These are phyloP conservation scores for Astropecten irregularis DNA, from an alignment of 53 echinoderm and acorn worm species.

Conservation along the genomic window DNA sequence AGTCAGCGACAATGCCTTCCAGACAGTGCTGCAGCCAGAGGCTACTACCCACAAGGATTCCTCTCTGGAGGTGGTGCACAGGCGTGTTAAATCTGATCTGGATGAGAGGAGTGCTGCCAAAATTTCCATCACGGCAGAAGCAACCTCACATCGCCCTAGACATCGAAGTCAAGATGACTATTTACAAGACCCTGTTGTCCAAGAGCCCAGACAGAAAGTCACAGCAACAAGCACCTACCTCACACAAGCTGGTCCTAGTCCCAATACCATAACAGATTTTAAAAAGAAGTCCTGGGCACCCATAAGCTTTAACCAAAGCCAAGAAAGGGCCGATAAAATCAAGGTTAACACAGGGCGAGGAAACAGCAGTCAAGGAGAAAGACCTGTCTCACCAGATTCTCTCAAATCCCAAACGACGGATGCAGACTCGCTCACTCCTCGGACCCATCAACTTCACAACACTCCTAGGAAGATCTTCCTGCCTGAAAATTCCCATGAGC, in stretches of 20 bases:
- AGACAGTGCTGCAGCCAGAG: neutral
- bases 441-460: neutral
- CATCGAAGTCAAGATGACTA: conserved; percentile 21
- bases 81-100: conserved; percentile 30
- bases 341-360: neutral
- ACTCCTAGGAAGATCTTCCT: conserved; percentile 9
- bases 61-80: conserved; percentile 10
- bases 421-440: neutral
- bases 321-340: neutral
- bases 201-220: neutral
- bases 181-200: neutral
- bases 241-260: neutral
- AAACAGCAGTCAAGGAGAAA: neutral
- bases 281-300: conserved; percentile 41
- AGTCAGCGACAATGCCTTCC: conserved; percentile 1
- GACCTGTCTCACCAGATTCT: neutral
- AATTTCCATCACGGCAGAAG: neutral
- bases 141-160: neutral
- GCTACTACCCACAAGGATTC: neutral
- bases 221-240: neutral
- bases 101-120: neutral
- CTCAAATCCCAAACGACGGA: neutral
- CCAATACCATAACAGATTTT: neutral
- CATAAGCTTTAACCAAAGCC: conserved; percentile 20
- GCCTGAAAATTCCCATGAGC: conserved; percentile 3